A percentile compares a stretch with the other conserved stretches of the same genome.
These are phyloP conservation scores for Phrynocephalus guinanensis DNA, from an alignment of 2,797 vertebrate species.

Conservation along the genomic window DNA sequence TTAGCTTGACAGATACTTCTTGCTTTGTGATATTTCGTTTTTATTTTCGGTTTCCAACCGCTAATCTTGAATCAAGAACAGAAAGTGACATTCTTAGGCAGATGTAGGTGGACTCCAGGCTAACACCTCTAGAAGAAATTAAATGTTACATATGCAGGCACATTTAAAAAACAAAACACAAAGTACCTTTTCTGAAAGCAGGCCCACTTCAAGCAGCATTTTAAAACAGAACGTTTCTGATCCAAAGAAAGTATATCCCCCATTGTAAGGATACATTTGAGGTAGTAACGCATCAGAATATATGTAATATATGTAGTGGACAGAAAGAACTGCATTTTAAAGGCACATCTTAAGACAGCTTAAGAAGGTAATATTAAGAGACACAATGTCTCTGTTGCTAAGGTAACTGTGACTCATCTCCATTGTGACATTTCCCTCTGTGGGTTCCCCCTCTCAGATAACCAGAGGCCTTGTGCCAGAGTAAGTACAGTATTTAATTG, in stretches of 20 bases:
- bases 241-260: neutral
- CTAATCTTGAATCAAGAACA: neutral
- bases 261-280: neutral
- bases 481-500: neutral
- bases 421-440: slow-evolving; percentile 13
- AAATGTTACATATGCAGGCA: neutral
- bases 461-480: neutral
- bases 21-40: neutral
- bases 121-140: no score
- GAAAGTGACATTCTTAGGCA: neutral
- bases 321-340: neutral
- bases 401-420: neutral
- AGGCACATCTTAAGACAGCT: neutral
- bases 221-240: neutral
- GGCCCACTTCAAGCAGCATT: neutral
- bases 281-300: neutral
- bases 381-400: slow-evolving; percentile 18
- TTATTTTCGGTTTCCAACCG: neutral
- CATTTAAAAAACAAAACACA: neutral
- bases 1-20: neutral
- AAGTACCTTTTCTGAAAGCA: neutral
- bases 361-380: neutral
- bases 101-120: neutral
- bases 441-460: neutral
- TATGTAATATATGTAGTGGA: neutral